Conservation (phyloP, 1,140 invertebrate genomes). For the Charaxes varanes region DNA sequence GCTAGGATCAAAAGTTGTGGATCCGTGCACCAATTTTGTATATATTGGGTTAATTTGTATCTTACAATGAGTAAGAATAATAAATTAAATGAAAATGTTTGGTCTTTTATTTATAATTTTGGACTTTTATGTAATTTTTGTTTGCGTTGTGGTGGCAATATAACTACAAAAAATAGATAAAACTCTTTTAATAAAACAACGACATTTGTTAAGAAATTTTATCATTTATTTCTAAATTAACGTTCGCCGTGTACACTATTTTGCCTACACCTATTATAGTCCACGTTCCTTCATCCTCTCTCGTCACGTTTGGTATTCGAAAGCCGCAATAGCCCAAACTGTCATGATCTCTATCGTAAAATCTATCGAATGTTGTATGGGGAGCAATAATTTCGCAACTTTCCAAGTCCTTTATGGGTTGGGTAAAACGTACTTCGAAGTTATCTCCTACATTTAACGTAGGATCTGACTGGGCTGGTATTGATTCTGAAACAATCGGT, state of each 20-base stretch:
- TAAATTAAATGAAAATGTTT: too few species aligned
- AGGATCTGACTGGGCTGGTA: slow-evolving; percentile 20
- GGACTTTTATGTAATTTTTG: too few species aligned
- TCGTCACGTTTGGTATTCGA: slow-evolving; percentile 36
- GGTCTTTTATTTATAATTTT: too few species aligned
- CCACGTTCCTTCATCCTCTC: slow-evolving; percentile 41
- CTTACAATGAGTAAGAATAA: too few species aligned
- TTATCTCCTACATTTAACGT: slow-evolving; percentile 23
- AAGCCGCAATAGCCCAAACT: slow-evolving; percentile 36
- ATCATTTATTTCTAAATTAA: slow-evolving; percentile 26
- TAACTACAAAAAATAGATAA: too few species aligned
- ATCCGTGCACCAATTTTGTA: too few species aligned
- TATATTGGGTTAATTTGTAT: too few species aligned
- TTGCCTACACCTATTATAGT: slow-evolving; percentile 41
- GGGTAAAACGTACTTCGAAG: slow-evolving; percentile 34
- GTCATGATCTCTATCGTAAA: slow-evolving; percentile 26
- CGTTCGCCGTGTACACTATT: slow-evolving; percentile 38
- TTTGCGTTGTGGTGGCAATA: too few species aligned
- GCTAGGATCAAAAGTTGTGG: too few species aligned
- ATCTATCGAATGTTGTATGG: slow-evolving; percentile 34
- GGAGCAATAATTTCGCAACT: slow-evolving; percentile 42
- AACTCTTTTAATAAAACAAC: too few species aligned
- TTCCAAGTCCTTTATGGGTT: slow-evolving; percentile 31
- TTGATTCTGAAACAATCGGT: slow-evolving; percentile 30
- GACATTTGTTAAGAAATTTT: too few species aligned